These are phyloP conservation scores for Formica aserva DNA, from an alignment of 2,888 invertebrate species.

Conservation along the genomic window DNA sequence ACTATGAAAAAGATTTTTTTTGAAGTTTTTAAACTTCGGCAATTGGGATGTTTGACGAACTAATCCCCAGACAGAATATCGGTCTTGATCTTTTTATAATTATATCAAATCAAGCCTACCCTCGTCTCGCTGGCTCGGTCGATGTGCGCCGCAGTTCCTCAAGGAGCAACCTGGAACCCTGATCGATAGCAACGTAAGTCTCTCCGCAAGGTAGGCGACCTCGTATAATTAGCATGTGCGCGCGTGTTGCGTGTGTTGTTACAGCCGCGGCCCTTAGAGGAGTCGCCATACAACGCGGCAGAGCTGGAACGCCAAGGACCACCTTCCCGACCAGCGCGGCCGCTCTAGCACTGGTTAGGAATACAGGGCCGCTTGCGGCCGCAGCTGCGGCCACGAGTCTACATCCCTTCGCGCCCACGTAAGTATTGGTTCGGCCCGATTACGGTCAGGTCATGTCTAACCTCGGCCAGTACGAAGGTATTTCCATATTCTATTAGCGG, in stretches of 20 bases:
- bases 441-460: slow-evolving; percentile 12
- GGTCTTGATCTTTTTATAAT: neutral
- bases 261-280: slow-evolving; percentile 94
- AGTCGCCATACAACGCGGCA: slow-evolving; percentile 93
- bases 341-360: slow-evolving; percentile 90
- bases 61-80: neutral
- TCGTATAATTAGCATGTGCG: slow-evolving; percentile 76
- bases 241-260: slow-evolving; percentile 77
- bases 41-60: slow-evolving; percentile 11
- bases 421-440: slow-evolving; percentile 88
- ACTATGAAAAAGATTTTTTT: neutral
- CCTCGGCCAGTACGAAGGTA: neutral
- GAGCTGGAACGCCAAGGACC: slow-evolving; percentile 88
- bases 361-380: slow-evolving; percentile 89
- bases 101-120: neutral
- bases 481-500: neutral
- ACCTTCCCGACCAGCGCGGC: slow-evolving; percentile 91
- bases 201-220: slow-evolving; percentile 30
- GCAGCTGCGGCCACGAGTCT: slow-evolving; percentile 92
- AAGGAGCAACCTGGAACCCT: slow-evolving; percentile 31
- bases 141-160: slow-evolving; percentile 44
- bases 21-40: neutral
- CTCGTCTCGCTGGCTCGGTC: slow-evolving; percentile 45
- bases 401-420: slow-evolving; percentile 95
- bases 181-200: slow-evolving; percentile 20